phyloP scores from a whole-genome alignment of 2,888 invertebrate species.

The Zaprionus obscuricornis region DNA sequence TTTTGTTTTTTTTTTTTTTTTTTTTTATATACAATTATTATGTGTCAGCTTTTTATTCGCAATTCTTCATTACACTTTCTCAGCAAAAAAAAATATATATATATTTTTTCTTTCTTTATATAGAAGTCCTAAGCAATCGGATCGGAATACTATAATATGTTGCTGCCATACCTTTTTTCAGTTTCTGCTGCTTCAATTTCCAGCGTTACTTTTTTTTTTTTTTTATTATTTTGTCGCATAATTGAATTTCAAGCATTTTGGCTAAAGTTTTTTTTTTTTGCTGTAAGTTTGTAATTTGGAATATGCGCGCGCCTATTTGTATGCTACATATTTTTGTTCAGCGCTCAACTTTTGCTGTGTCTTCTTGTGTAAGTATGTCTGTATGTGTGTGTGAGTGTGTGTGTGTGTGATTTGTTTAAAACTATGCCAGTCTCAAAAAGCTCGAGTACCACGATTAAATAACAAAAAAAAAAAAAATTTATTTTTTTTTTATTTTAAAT shows the following conservation, averaged over 20 bases:
- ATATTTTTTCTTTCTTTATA: no score
- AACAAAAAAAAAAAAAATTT: slow-evolving; percentile 47
- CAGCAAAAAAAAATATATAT: slow-evolving; percentile 7
- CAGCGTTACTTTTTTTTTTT: neutral
- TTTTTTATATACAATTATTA: slow-evolving; percentile 43
- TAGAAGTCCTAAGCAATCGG: no score
- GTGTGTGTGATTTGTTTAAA: slow-evolving; percentile 72
- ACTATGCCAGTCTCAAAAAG: slow-evolving; percentile 84
- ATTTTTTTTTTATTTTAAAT: neutral
- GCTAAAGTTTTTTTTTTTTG: slow-evolving; percentile 9
- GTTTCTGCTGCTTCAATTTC: neutral
- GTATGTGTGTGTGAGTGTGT: slow-evolving; percentile 21
- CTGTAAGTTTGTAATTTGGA: no score
- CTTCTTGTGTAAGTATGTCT: slow-evolving; percentile 9
- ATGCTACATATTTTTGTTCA: slow-evolving; percentile 3
- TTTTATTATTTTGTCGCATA: neutral
- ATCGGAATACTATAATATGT: slow-evolving; percentile 5
- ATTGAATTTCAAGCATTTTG: slow-evolving; percentile 4
- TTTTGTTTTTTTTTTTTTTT: neutral
- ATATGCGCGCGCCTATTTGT: slow-evolving; percentile 14
- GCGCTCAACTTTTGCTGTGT: slow-evolving; percentile 10
- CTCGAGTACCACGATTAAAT: slow-evolving; percentile 82
- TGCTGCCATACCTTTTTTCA: slow-evolving; percentile 2
- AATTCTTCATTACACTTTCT: slow-evolving; percentile 21
- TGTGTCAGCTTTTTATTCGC: no score